These are phyloP conservation scores for Spisula solida DNA, from an alignment of 2,888 invertebrate genomes.

Conservation along the genomic window DNA sequence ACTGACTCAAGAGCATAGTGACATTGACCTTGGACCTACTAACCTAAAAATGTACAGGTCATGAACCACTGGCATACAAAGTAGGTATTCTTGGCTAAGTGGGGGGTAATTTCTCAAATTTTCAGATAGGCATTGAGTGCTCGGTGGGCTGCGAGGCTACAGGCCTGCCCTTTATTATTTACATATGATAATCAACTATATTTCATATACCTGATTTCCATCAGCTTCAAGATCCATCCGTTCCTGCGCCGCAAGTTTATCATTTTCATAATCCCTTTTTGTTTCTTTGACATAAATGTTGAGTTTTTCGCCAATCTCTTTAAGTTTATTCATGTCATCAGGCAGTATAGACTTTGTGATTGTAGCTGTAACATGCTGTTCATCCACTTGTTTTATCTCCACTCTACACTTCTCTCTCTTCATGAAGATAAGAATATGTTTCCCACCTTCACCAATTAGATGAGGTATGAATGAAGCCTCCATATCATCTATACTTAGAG, in stretches of 20 bases:
- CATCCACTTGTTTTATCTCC: neutral
- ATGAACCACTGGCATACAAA: too few relatives aligned
- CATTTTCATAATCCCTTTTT: neutral
- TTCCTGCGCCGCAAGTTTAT: neutral
- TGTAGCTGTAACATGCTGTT: conserved; percentile 8
- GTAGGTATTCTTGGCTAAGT: too few relatives aligned
- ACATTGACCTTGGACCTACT: too few relatives aligned
- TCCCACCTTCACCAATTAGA: conserved; percentile 22
- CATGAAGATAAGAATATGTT: conserved; percentile 41
- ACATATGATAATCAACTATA: too few relatives aligned
- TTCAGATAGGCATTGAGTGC: too few relatives aligned
- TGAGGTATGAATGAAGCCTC: conserved; percentile 12
- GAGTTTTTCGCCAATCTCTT: conserved; percentile 27
- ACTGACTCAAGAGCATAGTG: too few relatives aligned
- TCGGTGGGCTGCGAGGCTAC: too few relatives aligned
- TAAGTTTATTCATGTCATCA: neutral
- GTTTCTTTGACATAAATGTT: conserved; percentile 38
- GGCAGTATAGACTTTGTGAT: conserved; percentile 39
- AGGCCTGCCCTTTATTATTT: too few relatives aligned
- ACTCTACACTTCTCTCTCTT: conserved; percentile 33
- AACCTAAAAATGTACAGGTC: too few relatives aligned
- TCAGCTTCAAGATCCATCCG: neutral
- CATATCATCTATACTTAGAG: conserved; percentile 30
- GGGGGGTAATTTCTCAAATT: too few relatives aligned
- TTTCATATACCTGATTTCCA: too few relatives aligned